Conservation (phyloP, 2,797 vertebrate genomes). For the Tokudaia muenninki region DNA sequence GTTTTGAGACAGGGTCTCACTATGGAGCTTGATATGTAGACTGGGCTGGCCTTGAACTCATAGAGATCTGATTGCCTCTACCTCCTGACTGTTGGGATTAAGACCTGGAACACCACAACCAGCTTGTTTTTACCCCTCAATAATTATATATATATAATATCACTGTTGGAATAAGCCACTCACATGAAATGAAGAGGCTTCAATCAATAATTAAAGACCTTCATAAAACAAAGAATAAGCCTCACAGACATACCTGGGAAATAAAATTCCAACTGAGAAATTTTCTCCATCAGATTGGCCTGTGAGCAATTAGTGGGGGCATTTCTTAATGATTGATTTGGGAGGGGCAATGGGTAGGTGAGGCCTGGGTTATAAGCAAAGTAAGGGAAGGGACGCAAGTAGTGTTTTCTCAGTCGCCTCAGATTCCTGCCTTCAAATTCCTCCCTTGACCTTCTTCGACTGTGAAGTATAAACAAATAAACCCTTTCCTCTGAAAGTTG, state of each 20-base stretch:
- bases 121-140: neutral
- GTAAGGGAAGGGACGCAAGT: neutral
- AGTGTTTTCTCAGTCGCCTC: neutral
- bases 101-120: neutral
- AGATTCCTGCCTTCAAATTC: neutral
- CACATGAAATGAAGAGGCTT: neutral
- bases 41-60: neutral
- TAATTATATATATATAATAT: too few relatives aligned
- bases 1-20: neutral
- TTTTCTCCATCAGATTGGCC: neutral
- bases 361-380: neutral
- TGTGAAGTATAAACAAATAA: neutral
- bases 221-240: conserved; percentile 21
- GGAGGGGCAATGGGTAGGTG: neutral
- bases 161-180: neutral
- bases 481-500: too few relatives aligned
- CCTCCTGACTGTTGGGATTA: neutral
- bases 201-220: conserved; percentile 12
- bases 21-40: neutral
- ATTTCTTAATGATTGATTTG: neutral
- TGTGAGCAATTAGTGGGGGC: neutral
- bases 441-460: neutral
- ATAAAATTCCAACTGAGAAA: neutral
- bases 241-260: neutral
- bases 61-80: neutral